Conservation (phyloP, 1,140 invertebrate species). For the Bombus balteatus region DNA sequence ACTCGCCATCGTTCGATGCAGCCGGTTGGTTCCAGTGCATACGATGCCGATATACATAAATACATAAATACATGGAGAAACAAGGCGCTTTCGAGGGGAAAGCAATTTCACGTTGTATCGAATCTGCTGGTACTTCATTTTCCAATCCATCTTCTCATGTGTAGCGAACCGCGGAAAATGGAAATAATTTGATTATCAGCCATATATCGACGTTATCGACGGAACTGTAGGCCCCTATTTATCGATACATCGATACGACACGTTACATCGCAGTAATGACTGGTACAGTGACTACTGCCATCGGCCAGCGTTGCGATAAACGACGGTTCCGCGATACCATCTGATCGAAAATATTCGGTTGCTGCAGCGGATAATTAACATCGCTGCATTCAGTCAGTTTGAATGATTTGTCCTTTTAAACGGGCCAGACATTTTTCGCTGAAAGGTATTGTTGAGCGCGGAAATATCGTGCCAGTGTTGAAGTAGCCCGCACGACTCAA, state of each 20-base stretch:
- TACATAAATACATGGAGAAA: neutral
- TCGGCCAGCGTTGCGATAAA: neutral
- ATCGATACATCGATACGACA: neutral
- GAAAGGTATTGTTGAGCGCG: too few relatives aligned
- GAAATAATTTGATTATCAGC: conserved; percentile 22
- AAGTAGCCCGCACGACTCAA: too few relatives aligned
- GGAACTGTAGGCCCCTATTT: neutral
- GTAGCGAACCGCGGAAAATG: conserved; percentile 8
- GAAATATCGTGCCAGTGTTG: too few relatives aligned
- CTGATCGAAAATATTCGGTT: neutral
- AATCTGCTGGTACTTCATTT: neutral
- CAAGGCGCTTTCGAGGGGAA: neutral
- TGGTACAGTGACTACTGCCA: neutral
- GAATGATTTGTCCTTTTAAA: neutral
- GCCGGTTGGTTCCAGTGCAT: too few relatives aligned
- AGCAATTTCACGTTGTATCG: neutral
- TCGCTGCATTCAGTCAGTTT: neutral
- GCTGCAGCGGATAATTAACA: too few relatives aligned
- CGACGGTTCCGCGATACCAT: neutral
- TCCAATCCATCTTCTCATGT: neutral
- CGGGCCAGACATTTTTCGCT: too few relatives aligned
- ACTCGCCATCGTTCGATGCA: too few relatives aligned
- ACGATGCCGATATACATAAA: too few relatives aligned
- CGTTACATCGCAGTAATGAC: neutral
- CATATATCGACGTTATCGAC: neutral